Conservation (phyloP, 2,888 invertebrate genomes). For the Polydrusus pterygomalis region DNA sequence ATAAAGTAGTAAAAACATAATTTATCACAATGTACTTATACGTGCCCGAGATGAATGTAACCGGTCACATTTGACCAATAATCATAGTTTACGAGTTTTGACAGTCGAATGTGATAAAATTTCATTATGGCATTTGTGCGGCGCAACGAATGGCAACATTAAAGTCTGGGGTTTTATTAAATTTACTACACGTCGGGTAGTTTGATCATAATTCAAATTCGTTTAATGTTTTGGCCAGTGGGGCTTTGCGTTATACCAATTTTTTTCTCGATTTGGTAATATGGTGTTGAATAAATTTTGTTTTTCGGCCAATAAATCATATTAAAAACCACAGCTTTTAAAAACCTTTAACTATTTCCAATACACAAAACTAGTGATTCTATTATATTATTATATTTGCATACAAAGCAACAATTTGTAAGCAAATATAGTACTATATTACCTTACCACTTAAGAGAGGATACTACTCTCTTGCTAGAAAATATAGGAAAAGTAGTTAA, state of each 20-base stretch:
- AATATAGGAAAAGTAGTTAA: too few species aligned
- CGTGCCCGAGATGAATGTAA: neutral
- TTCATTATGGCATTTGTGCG: slow-evolving; percentile 48
- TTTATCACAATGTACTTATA: neutral
- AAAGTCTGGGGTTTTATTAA: slow-evolving; percentile 52
- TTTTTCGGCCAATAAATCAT: slow-evolving; percentile 25
- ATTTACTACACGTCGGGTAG: slow-evolving; percentile 51
- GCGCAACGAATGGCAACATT: slow-evolving; percentile 39
- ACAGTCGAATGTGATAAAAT: slow-evolving; percentile 55
- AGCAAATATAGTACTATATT: too few species aligned
- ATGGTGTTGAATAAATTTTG: slow-evolving; percentile 9
- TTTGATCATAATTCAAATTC: slow-evolving; percentile 51
- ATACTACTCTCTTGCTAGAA: too few species aligned
- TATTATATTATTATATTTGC: too few species aligned
- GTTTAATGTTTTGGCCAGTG: slow-evolving; percentile 42
- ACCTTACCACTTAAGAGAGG: too few species aligned
- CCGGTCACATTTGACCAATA: slow-evolving; percentile 42
- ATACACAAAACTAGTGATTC: too few species aligned
- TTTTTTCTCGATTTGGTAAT: slow-evolving; percentile 21
- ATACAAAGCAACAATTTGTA: too few species aligned
- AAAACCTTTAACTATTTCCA: neutral
- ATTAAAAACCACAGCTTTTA: slow-evolving; percentile 1
- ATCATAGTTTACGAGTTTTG: slow-evolving; percentile 47
- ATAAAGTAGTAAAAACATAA: neutral
- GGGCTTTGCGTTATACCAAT: slow-evolving; percentile 30